phyloP scores from a whole-genome alignment of 1,140 invertebrate species.

The Reticulitermes speratus region DNA sequence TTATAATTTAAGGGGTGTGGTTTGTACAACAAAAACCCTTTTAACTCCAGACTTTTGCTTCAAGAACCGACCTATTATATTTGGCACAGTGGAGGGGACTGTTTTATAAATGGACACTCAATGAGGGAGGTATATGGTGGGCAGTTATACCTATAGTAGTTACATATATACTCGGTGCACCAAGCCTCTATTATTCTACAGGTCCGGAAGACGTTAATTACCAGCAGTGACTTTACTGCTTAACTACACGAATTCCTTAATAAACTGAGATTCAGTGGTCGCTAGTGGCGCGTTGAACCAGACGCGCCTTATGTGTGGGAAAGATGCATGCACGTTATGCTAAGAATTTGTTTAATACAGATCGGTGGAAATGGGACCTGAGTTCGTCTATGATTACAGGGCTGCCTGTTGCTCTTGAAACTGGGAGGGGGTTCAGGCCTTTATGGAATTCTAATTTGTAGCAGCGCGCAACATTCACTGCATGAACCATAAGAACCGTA shows the following conservation, averaged over 20 bases:
- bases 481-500: too few relatives aligned
- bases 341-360: background rate
- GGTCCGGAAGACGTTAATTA: conserved; percentile 5
- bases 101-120: background rate
- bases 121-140: background rate
- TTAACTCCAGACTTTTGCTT: background rate
- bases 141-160: background rate
- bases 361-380: background rate
- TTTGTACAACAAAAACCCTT: background rate
- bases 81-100: background rate
- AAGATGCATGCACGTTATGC: background rate
- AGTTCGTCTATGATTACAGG: background rate
- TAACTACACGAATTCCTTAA: conserved; percentile 1
- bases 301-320: background rate
- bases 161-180: background rate
- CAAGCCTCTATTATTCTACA: conserved; percentile 7
- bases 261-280: background rate
- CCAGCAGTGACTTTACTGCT: background rate
- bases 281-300: background rate
- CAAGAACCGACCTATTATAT: background rate
- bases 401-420: background rate
- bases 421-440: too few relatives aligned
- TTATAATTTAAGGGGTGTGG: background rate
- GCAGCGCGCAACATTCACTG: too few relatives aligned
- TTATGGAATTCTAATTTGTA: too few relatives aligned